Evolutionary conservation across 2,113 vertebrate species (phyloP), one percentile per base, ranked within the genome.

Genomic region (Esox niger): DNA sequence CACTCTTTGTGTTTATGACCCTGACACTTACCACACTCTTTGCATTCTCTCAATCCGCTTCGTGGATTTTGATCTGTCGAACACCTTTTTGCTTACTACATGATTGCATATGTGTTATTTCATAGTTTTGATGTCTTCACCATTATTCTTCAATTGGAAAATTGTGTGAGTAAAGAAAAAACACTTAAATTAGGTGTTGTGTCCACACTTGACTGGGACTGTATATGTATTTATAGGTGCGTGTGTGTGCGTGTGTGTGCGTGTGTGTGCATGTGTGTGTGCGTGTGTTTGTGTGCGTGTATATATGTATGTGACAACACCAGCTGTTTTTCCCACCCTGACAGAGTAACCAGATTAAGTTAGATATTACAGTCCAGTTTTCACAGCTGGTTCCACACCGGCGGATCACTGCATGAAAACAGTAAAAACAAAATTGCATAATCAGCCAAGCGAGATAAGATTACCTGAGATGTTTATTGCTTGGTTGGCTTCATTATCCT

Each of bases 391-490:
- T 35, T 35, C 59, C 59, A 1, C 27, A 6, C 56, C 20, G 56
- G 30, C 11, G 17, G 10, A 58, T 29, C n/a, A n/a, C 27, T 11
- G 21, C 20, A 33, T 35, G 32, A 10, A 6, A 38, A 23, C 17
- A 13, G 6, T 27, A 11, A 32, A 21, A 7, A 29, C 7, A 13
- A 30, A 38, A 68, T 63, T 38, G 1, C 25, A 15, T 43, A 25
- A 29, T 26, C 68, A 70, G 74, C 27, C 66, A 73, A 54, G 29
- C 7, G 46, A 66, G 69, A 79, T 76, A 9, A 11, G 26, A 21
- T 84, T n/a, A n/a, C n/a, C n/a, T n/a, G 75, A 60, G 15, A 78
- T 79, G 31, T 55, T 49, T 25, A 0, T 62, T 60, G 61, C 66
- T 64, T 62, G 71, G 61, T 6, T 32, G 13, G 59, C 9, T 71